phyloP scores from a whole-genome alignment of 1,140 invertebrate species.

The Coboldia fuscipes region DNA sequence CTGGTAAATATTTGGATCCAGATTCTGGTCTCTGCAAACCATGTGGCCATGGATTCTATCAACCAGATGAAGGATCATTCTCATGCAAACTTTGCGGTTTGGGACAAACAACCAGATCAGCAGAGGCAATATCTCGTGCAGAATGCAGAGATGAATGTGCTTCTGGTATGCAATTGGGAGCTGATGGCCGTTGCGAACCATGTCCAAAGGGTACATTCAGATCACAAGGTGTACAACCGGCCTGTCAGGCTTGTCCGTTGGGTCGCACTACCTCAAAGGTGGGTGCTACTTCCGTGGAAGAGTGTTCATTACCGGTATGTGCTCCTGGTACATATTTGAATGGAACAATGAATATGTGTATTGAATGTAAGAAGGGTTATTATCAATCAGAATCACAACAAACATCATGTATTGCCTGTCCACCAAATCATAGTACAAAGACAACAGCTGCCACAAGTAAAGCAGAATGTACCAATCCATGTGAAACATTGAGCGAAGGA shows the following conservation, averaged over 20 bases:
- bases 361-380: slow-evolving; percentile 73
- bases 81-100: slow-evolving; percentile 71
- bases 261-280: slow-evolving; percentile 70
- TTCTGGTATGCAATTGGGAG: slow-evolving; percentile 67
- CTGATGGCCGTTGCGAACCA: slow-evolving; percentile 76
- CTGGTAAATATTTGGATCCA: slow-evolving; percentile 81
- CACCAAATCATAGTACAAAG: slow-evolving; percentile 80
- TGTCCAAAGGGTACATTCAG: slow-evolving; percentile 83
- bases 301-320: slow-evolving; percentile 81
- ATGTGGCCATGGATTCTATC: slow-evolving; percentile 88
- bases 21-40: slow-evolving; percentile 62
- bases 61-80: slow-evolving; percentile 79
- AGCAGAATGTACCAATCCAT: slow-evolving; percentile 79
- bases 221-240: slow-evolving; percentile 65
- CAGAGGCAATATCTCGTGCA: slow-evolving; percentile 68
- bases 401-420: slow-evolving; percentile 68
- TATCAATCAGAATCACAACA: slow-evolving; percentile 86
- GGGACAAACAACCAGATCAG: slow-evolving; percentile 80
- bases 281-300: slow-evolving; percentile 62
- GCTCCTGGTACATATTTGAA: slow-evolving; percentile 66
- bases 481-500: slow-evolving; percentile 43
- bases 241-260: slow-evolving; percentile 70
- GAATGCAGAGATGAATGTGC: slow-evolving; percentile 82
- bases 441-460: slow-evolving; percentile 56
- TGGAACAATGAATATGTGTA: slow-evolving; percentile 61